Conservation (phyloP, 2,888 invertebrate species). For the Leptothorax acervorum region DNA sequence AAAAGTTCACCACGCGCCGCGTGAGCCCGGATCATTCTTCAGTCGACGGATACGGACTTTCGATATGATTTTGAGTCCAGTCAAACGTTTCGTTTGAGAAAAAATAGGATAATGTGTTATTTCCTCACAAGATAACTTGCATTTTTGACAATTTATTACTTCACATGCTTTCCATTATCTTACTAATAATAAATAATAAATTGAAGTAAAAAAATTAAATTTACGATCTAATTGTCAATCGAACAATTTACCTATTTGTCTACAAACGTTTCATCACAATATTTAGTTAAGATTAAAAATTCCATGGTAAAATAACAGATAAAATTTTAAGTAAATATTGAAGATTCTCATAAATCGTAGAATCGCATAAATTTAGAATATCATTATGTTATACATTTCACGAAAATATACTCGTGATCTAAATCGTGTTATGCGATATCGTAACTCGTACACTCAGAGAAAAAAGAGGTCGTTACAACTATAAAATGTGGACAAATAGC, state of each 20-base stretch:
- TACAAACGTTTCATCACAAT: background rate
- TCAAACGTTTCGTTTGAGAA: slow-evolving; percentile 49
- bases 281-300: background rate
- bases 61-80: slow-evolving; percentile 54
- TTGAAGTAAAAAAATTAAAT: background rate
- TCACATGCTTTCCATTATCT: background rate
- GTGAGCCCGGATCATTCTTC: slow-evolving; percentile 27
- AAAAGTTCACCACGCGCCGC: slow-evolving; percentile 34
- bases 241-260: background rate
- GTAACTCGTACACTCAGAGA: background rate
- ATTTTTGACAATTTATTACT: background rate
- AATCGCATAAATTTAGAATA: background rate
- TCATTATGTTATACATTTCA: background rate
- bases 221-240: background rate
- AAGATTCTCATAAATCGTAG: background rate
- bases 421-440: background rate
- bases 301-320: background rate
- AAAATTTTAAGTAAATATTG: background rate
- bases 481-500: no score
- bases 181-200: slow-evolving; percentile 10
- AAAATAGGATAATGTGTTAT: slow-evolving; percentile 37
- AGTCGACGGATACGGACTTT: slow-evolving; percentile 38
- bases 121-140: background rate
- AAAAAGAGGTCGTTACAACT: no score
- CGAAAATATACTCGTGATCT: background rate